Evolutionary conservation across 2,888 invertebrate genomes (phyloP), one percentile per base, ranked within the genome.

Genomic region (Meteorus cinctellus): DNA sequence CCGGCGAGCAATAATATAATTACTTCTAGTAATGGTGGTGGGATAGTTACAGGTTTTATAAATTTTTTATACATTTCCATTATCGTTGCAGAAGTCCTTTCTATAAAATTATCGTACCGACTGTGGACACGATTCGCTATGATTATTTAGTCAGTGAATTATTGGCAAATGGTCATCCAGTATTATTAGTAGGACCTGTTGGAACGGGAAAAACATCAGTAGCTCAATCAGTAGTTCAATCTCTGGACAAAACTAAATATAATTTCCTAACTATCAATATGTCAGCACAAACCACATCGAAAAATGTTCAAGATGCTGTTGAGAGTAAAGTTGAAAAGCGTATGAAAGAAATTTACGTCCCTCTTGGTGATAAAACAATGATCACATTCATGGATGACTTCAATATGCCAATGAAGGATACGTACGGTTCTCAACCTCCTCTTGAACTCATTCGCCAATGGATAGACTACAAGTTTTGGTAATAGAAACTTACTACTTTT

Each of bases 381-480:
- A 93, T 97, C 76, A 93, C 95, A 10, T 97, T 96, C 88, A 93
- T 97, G 93, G 97, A 97, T 88, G 97, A 97, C 88, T 94, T 97
- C 84, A 97, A 97, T 90, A 97, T 97, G 96, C 97, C 97, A 0
- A 95, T 95, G 8, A 95, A 96, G 81, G 97, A 97, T 85, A 92
- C 92, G 16, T 97, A 96, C 86, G 97, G 97, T 0, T 96, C 97
- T 0, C 97, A 97, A 88, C 96, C 97, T 5, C 96, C 97, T 0
- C 90, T 97, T 8, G 97, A 97, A 89, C 90, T 97, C 66, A 91
- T 97, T 69, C 91, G 95, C 24, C 94, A 96, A 82, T 96, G 96
- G 96, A 92, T 96, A 75, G 96, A 96, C 90, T 96, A 97, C 86
- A 95, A 95, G 1, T 97, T 96, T 90, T 97, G 97, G 97, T 88